phyloP scores from a whole-genome alignment of 2,888 invertebrate genomes.

The Mythimna ferrago region DNA sequence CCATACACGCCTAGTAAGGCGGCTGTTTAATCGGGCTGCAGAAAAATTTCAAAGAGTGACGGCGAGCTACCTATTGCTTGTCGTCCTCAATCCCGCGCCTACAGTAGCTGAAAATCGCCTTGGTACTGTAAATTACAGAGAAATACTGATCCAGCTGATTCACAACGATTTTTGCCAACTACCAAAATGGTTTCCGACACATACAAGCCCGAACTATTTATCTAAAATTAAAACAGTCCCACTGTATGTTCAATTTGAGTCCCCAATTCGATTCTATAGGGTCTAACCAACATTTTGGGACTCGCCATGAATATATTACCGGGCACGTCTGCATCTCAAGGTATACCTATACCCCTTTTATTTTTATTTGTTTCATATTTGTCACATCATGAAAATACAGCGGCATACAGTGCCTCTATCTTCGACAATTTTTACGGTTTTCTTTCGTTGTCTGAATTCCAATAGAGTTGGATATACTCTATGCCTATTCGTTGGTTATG shows the following conservation, averaged over 20 bases:
- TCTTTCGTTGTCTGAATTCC: conserved; percentile 68
- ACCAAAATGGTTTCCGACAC: background rate
- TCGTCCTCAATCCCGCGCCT: too few species aligned
- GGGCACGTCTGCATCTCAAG: conserved; percentile 44
- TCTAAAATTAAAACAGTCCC: conserved; percentile 54
- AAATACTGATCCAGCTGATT: too few species aligned
- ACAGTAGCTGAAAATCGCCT: too few species aligned
- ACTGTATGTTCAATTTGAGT: conserved; percentile 46
- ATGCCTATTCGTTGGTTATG: conserved; percentile 50
- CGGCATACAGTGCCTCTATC: conserved; percentile 68
- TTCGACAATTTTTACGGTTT: conserved; percentile 70
- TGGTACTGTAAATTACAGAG: too few species aligned
- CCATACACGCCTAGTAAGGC: too few species aligned
- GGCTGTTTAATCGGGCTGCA: too few species aligned
- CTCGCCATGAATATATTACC: conserved; percentile 62
- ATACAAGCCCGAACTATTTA: conserved; percentile 26
- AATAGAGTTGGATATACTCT: conserved; percentile 56
- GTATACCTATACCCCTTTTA: conserved; percentile 63
- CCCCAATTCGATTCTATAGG: conserved; percentile 58
- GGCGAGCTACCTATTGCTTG: too few species aligned
- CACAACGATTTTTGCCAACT: too few species aligned
- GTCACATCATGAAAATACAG: conserved; percentile 77
- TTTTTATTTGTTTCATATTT: conserved; percentile 76
- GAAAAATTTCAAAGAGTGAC: too few species aligned
- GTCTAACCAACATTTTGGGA: conserved; percentile 56